These are phyloP conservation scores for Dreissena polymorpha DNA, from an alignment of 1,140 invertebrate genomes.

Conservation along the genomic window DNA sequence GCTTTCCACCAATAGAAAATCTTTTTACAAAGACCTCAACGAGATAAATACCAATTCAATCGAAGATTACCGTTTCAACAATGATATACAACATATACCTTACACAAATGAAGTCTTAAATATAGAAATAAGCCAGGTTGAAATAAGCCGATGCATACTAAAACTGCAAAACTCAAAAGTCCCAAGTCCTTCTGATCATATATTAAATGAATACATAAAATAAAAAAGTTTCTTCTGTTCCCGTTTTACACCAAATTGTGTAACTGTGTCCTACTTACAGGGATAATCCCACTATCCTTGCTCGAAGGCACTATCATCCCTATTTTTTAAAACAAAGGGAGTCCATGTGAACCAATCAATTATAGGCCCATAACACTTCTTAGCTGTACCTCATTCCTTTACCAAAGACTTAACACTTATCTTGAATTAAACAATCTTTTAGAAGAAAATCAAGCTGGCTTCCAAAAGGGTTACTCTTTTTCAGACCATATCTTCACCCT, in stretches of 20 bases:
- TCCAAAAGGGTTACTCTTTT: background rate
- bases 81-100: too few relatives aligned
- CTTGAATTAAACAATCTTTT: background rate
- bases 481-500: constrained; percentile 11
- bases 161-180: too few relatives aligned
- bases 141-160: too few relatives aligned
- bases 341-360: background rate
- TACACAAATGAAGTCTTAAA: too few relatives aligned
- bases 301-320: constrained; percentile 18
- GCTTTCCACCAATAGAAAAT: too few relatives aligned
- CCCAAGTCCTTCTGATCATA: too few relatives aligned
- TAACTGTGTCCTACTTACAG: background rate
- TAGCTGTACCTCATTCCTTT: constrained; percentile 7
- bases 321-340: constrained; percentile 39
- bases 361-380: constrained; percentile 31
- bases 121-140: too few relatives aligned
- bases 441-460: constrained; percentile 23
- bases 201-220: constrained; percentile 5
- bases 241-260: background rate
- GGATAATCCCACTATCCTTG: constrained; percentile 12
- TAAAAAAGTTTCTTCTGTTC: background rate
- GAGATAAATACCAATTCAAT: too few relatives aligned
- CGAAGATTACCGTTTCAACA: too few relatives aligned
- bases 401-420: background rate
- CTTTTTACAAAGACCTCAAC: too few relatives aligned